These are phyloP conservation scores for Phrixothrix hirtus DNA, from an alignment of 2,888 invertebrate genomes.

Conservation along the genomic window DNA sequence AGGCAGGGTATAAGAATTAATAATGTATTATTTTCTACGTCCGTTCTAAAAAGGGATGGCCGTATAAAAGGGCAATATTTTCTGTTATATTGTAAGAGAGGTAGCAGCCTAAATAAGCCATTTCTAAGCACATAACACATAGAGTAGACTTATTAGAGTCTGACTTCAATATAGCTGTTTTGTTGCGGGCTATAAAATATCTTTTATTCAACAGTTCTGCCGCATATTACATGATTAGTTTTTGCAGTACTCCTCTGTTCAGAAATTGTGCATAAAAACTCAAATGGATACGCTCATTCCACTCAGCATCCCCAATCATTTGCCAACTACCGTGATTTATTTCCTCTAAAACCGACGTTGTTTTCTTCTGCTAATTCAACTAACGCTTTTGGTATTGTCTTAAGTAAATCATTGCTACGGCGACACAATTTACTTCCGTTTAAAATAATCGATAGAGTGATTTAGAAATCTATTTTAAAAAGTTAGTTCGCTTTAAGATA, in stretches of 20 bases:
- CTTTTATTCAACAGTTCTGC: constrained; percentile 49
- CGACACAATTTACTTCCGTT: no score
- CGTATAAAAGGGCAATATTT: constrained; percentile 31
- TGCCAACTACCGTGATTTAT: neutral
- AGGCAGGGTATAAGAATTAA: constrained; percentile 26
- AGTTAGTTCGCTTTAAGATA: no score
- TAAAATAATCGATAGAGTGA: no score
- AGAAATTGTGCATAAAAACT: constrained; percentile 40
- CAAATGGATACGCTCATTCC: constrained; percentile 19
- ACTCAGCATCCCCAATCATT: constrained; percentile 4
- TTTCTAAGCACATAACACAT: constrained; percentile 51
- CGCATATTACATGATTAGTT: constrained; percentile 47
- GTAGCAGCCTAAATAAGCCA: constrained; percentile 48
- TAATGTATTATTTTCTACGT: constrained; percentile 28
- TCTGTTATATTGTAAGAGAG: constrained; percentile 29
- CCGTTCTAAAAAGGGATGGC: constrained; percentile 22
- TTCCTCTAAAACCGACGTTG: no score
- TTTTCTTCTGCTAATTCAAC: no score
- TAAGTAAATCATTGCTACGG: no score
- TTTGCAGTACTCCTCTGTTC: constrained; percentile 37
- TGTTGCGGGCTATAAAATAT: constrained; percentile 46
- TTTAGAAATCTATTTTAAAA: no score
- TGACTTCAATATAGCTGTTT: constrained; percentile 45
- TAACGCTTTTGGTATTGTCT: no score
- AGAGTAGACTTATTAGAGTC: constrained; percentile 49